Base-by-base conservation (phyloP, 2,113 vertebrate genomes). In the Mobula hypostoma region DNA sequence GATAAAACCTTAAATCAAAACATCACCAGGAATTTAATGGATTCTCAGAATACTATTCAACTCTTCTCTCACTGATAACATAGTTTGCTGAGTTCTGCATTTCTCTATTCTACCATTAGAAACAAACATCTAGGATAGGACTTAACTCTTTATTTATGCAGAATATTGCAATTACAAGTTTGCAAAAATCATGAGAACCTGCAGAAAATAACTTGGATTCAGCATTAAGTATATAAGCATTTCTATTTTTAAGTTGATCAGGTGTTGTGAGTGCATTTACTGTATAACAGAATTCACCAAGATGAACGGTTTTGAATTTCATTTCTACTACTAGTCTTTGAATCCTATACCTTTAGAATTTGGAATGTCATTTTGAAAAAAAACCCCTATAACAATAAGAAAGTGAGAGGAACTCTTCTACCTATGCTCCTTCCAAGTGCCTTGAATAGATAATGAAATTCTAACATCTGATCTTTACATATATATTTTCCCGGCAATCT, bases 371-470 rank as follows among this genome's bases (percentile, higher is more conserved):
- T 93, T 93, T 72, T 93, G 91, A 93, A 72, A 74, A 61, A 88
- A 32, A 40, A 14, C 15, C 1, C 48, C 85, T 61, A 72, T 40
- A 74, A 12, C 70, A 48, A 21, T 21, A 74, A 93, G 91, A 93
- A 93, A 93, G 91, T 93, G 91, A 93, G 91, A 93, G 91, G 91
- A 72, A 76, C 70, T 92, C 36, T 72, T 92, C 17, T 72, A 92
- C 21, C 90, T 15, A 72, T 92, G 15, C 68, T 74, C 36, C 74
- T 93, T 48, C 91, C 15, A 15, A 9, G 40, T 74, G 68, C 74
- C 68, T 93, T 0, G 68, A 93, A 56, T 74, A 74, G 91, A 93
- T 27, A 74, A 93, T 93, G 68, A 93, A 36, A 93, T 93, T 58
- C 56, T 24, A 56, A 56, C 58, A 87, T 29, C 24, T 56, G 48